Evolutionary conservation across 2,113 vertebrate genomes (phyloP), one percentile per base, ranked within the genome.

Genomic region (Pitta sordida): DNA sequence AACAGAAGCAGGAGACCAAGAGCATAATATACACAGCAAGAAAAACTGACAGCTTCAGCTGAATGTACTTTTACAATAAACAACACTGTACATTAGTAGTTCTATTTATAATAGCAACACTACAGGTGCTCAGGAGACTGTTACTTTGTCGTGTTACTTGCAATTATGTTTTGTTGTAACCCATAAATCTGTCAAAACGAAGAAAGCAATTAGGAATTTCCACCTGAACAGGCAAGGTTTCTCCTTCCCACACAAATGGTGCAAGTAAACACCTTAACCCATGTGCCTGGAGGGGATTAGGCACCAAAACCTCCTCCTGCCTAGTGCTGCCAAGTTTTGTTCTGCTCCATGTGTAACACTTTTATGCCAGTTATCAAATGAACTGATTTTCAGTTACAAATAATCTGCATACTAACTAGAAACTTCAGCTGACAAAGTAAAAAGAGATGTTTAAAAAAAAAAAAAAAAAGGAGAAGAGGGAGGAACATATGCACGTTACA

Each of bases 131-230:
- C 68, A 32, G 3, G 39, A 79, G 74, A 82, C 39, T 44, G 75
- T 80, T 88, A 62, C 78, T 95, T 93, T 85, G 51, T 85, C 86
- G 49, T 46, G 55, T 74, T 94, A 82, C 77, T 91, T 75, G 77
- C 91, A 92, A 91, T 96, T 91, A 90, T 49, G 41, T 85, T 91
- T 88, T 9, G 3, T 49, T 87, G 55, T 70, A 83, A 96, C 59
- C 53, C 62, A 83, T 70, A 83, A 91, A 93, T 89, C 92, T 91
- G 87, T 92, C 91, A 94, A 96, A 95, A 95, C 1, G 12, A 95
- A 92, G 90, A 59, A 91, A 86, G 84, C 78, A 95, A 96, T 92
- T 95, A 91, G 90, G 87, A 83, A 80, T 95, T 95, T 94, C 87
- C 75, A 67, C 79, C 60, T n/a, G 71, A 96, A 67, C 39, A 80